Percentiles rank a stretch among this genome's conserved stretches.
Conservation (phyloP, 2,113 vertebrate genomes). For the Hirundichthys speculiger region DNA sequence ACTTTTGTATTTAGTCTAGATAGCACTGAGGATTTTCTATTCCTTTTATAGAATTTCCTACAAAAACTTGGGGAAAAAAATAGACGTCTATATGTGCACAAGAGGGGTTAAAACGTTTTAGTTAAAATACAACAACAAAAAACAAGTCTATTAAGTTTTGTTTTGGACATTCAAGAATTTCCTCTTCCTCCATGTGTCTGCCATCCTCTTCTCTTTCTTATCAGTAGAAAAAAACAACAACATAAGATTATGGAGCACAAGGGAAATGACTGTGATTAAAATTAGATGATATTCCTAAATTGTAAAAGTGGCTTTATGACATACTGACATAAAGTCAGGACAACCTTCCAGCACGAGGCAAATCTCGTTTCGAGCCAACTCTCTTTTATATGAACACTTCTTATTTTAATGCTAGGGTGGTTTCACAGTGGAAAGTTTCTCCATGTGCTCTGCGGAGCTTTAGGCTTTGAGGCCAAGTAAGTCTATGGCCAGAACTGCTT, state of each 20-base stretch:
- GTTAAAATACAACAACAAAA: no score
- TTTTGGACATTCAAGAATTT: conserved; percentile 19
- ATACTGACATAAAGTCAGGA: conserved; percentile 12
- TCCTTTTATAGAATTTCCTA: no score
- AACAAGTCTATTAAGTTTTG: no score
- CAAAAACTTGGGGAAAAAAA: no score
- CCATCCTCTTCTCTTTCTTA: conserved; percentile 18
- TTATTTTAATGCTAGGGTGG: conserved; percentile 2
- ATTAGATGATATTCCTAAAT: conserved; percentile 60
- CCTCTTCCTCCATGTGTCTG: background rate
- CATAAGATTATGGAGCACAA: conserved; percentile 50
- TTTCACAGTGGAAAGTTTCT: background rate
- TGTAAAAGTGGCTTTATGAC: conserved; percentile 35
- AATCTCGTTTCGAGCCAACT: background rate
- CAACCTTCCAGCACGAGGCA: conserved; percentile 25
- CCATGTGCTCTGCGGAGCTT: background rate
- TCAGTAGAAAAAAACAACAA: conserved; percentile 24
- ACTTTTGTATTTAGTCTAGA: no score
- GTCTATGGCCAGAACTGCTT: conserved; percentile 1
- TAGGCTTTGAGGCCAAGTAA: background rate
- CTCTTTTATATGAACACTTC: background rate
- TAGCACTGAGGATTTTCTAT: no score
- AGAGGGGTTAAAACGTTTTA: no score
- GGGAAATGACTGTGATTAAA: conserved; percentile 70
- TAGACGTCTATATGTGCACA: no score